phyloP scores from a whole-genome alignment of 2,113 vertebrate species.

The Sarotherodon lohbergeri region DNA sequence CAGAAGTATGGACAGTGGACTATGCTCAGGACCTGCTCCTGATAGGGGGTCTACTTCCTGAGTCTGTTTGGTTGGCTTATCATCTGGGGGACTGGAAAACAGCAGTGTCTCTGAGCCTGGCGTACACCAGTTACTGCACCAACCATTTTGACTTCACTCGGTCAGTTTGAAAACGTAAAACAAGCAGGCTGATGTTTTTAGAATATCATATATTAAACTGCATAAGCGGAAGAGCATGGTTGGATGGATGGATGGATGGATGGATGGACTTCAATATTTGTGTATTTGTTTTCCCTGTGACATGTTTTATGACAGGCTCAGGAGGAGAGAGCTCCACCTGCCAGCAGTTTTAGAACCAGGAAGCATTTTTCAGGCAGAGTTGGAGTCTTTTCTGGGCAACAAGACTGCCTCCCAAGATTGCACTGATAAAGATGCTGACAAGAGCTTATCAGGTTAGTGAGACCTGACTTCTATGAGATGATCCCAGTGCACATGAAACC shows the following conservation, averaged over 20 bases:
- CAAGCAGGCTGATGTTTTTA: not conserved
- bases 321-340: slow-evolving; percentile 65
- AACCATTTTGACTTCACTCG: slow-evolving; percentile 48
- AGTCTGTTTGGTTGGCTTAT: slow-evolving; percentile 85
- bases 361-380: slow-evolving; percentile 81
- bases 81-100: slow-evolving; percentile 93
- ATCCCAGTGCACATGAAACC: not conserved
- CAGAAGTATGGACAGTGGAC: slow-evolving; percentile 86
- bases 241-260: not conserved
- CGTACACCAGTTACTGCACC: slow-evolving; percentile 73
- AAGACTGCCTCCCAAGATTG: slow-evolving; percentile 48
- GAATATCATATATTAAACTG: not conserved
- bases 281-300: not conserved
- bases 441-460: slow-evolving; percentile 76
- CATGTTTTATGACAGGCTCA: slow-evolving; percentile 66
- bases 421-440: slow-evolving; percentile 34
- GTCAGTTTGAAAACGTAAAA: slow-evolving; percentile 58
- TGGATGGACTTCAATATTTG: not conserved
- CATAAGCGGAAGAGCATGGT: not conserved
- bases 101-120: slow-evolving; percentile 80
- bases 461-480: not conserved
- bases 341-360: slow-evolving; percentile 75
- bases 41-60: slow-evolving; percentile 85
- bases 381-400: slow-evolving; percentile 77
- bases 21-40: slow-evolving; percentile 87